A percentile compares a stretch with the other conserved stretches of the same genome.
These are phyloP conservation scores for Philonicus albiceps DNA, from an alignment of 2,888 invertebrate species.

Conservation along the genomic window DNA sequence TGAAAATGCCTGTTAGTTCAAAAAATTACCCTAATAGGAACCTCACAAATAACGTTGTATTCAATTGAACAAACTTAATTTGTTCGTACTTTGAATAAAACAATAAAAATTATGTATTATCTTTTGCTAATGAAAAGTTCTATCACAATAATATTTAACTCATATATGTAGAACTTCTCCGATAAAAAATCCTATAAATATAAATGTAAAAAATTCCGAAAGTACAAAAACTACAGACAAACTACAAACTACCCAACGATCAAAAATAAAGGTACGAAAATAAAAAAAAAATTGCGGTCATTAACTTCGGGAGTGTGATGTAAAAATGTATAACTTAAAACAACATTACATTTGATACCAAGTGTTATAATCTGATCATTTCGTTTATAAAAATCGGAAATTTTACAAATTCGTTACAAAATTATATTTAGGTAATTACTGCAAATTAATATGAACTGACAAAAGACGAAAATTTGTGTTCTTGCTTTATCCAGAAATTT, in stretches of 20 bases:
- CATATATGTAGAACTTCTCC: neutral
- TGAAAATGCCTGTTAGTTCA: neutral
- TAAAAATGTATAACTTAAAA: neutral
- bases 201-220: neutral
- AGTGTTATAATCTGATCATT: neutral
- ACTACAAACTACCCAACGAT: neutral
- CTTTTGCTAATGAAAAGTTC: neutral
- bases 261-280: neutral
- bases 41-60: neutral
- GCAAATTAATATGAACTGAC: neutral
- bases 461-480: neutral
- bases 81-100: neutral
- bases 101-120: neutral
- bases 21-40: neutral
- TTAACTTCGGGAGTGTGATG: neutral
- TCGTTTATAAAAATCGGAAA: neutral
- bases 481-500: neutral
- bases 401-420: neutral
- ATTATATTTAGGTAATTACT: neutral
- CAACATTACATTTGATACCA: neutral
- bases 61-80: neutral
- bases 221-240: neutral
- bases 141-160: neutral
- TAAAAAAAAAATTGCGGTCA: neutral
- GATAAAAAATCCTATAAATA: neutral